Conservation (phyloP, 2,797 vertebrate species). For the Semotilus atromaculatus region DNA sequence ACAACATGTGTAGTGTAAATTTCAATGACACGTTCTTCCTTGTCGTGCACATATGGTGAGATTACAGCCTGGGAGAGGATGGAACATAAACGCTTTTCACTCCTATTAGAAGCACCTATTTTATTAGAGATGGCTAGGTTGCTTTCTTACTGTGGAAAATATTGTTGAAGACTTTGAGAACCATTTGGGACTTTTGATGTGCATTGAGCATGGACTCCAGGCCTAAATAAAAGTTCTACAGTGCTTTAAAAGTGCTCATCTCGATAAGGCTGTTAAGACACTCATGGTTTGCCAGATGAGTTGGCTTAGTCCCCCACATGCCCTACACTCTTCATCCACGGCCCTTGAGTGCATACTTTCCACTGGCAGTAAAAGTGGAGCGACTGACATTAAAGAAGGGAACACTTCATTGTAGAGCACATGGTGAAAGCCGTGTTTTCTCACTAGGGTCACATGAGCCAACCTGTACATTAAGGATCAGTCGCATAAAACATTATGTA, state of each 20-base stretch:
- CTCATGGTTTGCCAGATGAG: conserved; percentile 55
- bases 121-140: conserved; percentile 25
- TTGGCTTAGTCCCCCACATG: conserved; percentile 44
- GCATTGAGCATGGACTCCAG: conserved; percentile 10
- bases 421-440: conserved; percentile 11
- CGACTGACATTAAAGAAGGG: conserved; percentile 24
- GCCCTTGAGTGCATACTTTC: conserved; percentile 38
- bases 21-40: conserved; percentile 20
- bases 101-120: conserved; percentile 25
- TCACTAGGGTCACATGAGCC: neutral
- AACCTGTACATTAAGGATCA: neutral
- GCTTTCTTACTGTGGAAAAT: conserved; percentile 28
- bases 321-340: conserved; percentile 17
- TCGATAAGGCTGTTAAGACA: conserved; percentile 44
- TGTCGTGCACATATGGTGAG: conserved; percentile 25
- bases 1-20: conserved; percentile 32
- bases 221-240: conserved; percentile 42
- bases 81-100: conserved; percentile 6
- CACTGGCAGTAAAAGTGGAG: conserved; percentile 45
- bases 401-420: conserved; percentile 29
- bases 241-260: conserved; percentile 48
- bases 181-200: conserved; percentile 27
- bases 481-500: neutral
- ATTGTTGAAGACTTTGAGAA: neutral
- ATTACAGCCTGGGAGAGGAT: conserved; percentile 26